A percentile compares a stretch with the other conserved stretches of the same genome.
Conservation (phyloP, 2,888 invertebrate species). For the Clitarchus hookeri region DNA sequence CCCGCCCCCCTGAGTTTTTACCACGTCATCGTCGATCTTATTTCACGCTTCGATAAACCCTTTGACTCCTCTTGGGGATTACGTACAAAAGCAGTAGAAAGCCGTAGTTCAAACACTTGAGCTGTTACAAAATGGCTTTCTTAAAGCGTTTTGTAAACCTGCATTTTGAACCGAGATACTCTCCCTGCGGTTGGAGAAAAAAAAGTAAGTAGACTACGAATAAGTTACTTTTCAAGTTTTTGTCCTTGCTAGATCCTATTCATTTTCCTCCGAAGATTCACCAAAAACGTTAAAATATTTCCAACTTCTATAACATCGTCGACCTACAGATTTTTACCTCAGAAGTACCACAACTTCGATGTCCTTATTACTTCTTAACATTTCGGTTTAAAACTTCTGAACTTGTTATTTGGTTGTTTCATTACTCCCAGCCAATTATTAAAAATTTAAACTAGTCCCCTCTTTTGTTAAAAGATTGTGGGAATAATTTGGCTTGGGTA, state of each 20-base stretch:
- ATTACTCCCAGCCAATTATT: too few species aligned
- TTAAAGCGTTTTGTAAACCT: constrained; percentile 2
- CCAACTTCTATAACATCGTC: neutral
- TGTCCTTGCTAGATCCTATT: neutral
- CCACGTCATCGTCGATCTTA: neutral
- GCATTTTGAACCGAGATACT: neutral
- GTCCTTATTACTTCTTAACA: too few species aligned
- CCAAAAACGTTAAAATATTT: neutral
- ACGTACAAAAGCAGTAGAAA: constrained; percentile 7
- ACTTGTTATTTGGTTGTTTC: too few species aligned
- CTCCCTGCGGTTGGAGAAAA: neutral
- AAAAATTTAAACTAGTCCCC: too few species aligned
- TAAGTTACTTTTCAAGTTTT: neutral
- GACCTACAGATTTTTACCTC: neutral
- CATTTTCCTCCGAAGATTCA: neutral
- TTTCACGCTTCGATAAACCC: constrained; percentile 14
- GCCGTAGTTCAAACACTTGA: constrained; percentile 7
- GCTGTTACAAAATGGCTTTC: constrained; percentile 10
- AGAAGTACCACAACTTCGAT: too few species aligned
- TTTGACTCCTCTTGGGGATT: neutral
- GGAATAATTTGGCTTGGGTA: too few species aligned
- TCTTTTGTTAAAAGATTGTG: too few species aligned
- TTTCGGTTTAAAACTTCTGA: too few species aligned
- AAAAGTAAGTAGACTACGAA: neutral
- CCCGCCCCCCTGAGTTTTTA: neutral